Evolutionary conservation across 1,140 invertebrate genomes (phyloP), one percentile per base, ranked within the genome.

Genomic region (Trachymyrmex cornetzi): DNA sequence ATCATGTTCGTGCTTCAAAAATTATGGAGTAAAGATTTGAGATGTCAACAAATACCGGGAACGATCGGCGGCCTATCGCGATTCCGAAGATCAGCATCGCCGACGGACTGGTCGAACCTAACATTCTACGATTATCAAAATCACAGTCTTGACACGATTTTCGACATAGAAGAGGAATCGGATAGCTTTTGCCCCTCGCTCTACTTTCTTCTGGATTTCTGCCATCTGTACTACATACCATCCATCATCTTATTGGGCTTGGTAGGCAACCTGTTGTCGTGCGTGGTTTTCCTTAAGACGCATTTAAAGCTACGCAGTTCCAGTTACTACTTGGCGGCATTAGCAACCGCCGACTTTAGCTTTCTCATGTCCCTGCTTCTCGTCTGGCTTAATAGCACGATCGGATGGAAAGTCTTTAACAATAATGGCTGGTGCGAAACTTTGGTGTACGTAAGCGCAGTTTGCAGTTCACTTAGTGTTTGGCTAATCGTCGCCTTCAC

Each of bases 401-500:
- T 96, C 1, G 96, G 95, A 2, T 95, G 96, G 89, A 88, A 94
- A 14, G 94, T 96, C 4, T 96, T 96, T 71, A 96, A 96, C 89
- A 94, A 94, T 53, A 93, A 95, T 2, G 95, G 96, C 7, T 96
- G 96, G 94, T 97, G 97, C 89, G 96, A 97, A 85, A 93, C 94
- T 1, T 92, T 96, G 11, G 96, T 96, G 3, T 97, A 97, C 90
- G 89, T 96, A 0, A 96, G 95, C 63, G 96, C 96, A 59, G 96
- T 96, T 0, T 96, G 95, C 86, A 96, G 96, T 85, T 97, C 96
- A 34, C 89, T 97, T 0, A 96, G 95, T 85, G 96, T 96, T 11
- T 97, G 96, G 96, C 92, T 97, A 9, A 96, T 96, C 24, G 96
- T 97, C 6, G 96, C 96, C 3, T 97, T 97, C 92, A 97, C 97